Evolutionary conservation across 2,888 invertebrate species (phyloP).

Genomic region (Macrophya alboannulata): DNA sequence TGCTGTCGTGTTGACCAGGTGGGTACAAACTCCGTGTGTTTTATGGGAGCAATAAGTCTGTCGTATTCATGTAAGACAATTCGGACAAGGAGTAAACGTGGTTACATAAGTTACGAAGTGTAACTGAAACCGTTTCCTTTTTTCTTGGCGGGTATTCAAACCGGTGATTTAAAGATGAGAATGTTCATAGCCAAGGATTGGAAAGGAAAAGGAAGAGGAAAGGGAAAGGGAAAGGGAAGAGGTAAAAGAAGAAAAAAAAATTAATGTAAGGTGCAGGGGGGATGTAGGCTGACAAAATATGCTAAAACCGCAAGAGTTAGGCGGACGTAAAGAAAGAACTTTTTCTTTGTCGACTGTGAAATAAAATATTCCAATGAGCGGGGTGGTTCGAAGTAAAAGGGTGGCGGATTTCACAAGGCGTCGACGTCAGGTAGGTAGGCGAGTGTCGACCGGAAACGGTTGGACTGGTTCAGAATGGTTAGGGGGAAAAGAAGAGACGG

Average conservation of each 20-base stretch:
- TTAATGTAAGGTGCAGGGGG: not conserved
- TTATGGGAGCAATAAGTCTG: constrained; percentile 32
- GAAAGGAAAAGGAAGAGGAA: not conserved
- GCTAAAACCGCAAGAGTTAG: constrained; percentile 42
- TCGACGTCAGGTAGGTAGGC: constrained; percentile 45
- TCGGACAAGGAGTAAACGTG: not conserved
- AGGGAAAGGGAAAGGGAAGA: not conserved
- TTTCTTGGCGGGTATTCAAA: constrained; percentile 4
- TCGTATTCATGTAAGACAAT: constrained; percentile 1
- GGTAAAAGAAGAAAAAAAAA: not conserved
- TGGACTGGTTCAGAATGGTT: constrained; percentile 24
- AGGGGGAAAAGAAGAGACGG: constrained; percentile 7
- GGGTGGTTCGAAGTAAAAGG: constrained; percentile 30
- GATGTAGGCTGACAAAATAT: constrained; percentile 37
- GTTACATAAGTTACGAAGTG: constrained; percentile 1
- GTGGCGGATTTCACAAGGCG: constrained; percentile 56
- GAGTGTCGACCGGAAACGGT: constrained; percentile 37
- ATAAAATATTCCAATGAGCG: constrained; percentile 68
- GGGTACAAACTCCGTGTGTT: not conserved
- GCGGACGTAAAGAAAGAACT: constrained; percentile 46
- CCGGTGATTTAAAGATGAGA: constrained; percentile 8
- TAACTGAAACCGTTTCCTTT: constrained; percentile 28
- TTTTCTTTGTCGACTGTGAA: constrained; percentile 60
- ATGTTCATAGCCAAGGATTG: not conserved
- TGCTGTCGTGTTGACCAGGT: not conserved